Evolutionary conservation across 2,797 vertebrate genomes (phyloP), one percentile per base, ranked within the genome.

Genomic region (Perodicticus potto): DNA sequence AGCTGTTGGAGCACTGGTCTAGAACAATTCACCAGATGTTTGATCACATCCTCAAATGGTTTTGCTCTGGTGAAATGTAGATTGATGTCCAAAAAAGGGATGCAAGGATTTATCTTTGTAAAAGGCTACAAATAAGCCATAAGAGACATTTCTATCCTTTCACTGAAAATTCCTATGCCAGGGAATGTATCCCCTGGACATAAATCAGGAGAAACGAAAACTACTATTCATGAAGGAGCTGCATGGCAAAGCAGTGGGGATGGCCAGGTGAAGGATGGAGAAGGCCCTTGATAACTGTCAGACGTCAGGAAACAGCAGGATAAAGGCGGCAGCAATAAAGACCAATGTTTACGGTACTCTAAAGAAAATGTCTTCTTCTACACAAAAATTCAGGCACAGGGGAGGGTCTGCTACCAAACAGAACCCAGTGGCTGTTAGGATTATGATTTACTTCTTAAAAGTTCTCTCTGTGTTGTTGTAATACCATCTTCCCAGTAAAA

Each of bases 121-220:
- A 93, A 94, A 80, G 17, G 80, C 25, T 94, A 34, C 73, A 91
- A 43, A 96, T 40, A 70, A 94, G 34, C 80, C 45, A 25, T 55
- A 86, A 84, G 70, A 84, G 65, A 73, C 43, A 55, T 93, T 87
- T 49, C 87, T 84, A 69, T 57, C 76, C 69, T 93, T 94, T 82
- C 82, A 90, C 83, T 94, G 57, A 96, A 91, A 93, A 96, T 29
- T 89, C 89, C 49, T 82, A 34, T 86, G 74, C 74, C 65, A n/a
- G 91, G 80, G n/a, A 73, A 34, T 45, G 69, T 7, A 82, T 25
- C n/a, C 29, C 25, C 80, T 90, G 74, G 69, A 85, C 94, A 82
- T 69, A 91, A 94, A 86, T 65, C 43, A 53, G 32, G 53, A 72
- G 73, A 77, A 84, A 40, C n/a, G 27, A 65, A 78, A 32, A 69